Base-by-base conservation (phyloP, 2,888 invertebrate genomes). In the Erpobdella octoculata region DNA sequence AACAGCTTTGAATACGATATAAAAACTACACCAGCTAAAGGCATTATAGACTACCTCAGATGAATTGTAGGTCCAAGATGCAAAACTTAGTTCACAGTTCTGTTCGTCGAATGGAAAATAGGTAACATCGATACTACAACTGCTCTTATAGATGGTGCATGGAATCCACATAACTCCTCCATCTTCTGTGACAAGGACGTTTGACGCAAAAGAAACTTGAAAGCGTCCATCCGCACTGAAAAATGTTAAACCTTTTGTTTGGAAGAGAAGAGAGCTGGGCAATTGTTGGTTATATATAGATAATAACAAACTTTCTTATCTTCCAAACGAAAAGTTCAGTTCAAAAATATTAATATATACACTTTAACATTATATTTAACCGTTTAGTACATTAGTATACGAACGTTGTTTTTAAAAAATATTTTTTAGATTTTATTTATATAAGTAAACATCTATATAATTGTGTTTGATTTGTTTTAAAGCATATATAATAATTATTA, bases 61-160 rank as follows among this genome's bases (percentile, higher is more conserved):
- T 1, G 80, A 80, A 36, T 79, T 77, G 72, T 81, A 82, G 5
- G 83, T 83, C 83, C 83, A 83, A 0, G 82, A 82, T 5, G 98
- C 97, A 80, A 98, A 99, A 84, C 97, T 97, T 95, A 98, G 96
- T 78, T 94, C 92, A 84, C 98, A 98, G 5, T 91, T 92, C 87
- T 98, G 98, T 84, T 98, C 94, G 86, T 98, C 98, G 84, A 98
- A 99, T 6, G 98, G 98, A 83, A 98, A 98, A 84, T 94, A 99
- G 76, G 94, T 93, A 75, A 98, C 98, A 85, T 99, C 96, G 81
- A 98, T 98, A 35, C 95, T 94, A 85, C 98, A 98, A 71, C 96
- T 96, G 84, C 95, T 95, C 87, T 92, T 96, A 85, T 97, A 99
- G 84, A 98, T 98, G 72, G 98, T 97, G 62, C 98, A 98, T 6